A percentile compares a stretch with the other conserved stretches of the same genome.
Evolutionary conservation across 2,888 invertebrate species (phyloP).

Genomic region (Polylopha cassiicola): DNA sequence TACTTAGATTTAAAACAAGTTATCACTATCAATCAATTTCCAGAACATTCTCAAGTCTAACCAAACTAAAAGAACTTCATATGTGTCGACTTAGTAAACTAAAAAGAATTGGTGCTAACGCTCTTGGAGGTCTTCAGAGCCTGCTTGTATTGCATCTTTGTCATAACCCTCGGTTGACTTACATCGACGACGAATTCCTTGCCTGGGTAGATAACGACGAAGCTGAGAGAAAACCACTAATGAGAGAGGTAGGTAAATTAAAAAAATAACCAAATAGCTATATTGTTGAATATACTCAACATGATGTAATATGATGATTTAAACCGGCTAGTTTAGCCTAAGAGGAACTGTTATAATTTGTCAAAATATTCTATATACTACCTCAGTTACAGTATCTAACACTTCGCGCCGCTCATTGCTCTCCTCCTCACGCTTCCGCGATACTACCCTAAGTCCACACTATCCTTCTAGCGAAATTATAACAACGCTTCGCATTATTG

Average conservation of each 20-base stretch:
- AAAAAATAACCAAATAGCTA: too few species aligned
- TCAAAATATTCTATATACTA: too few species aligned
- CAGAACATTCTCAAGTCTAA: slow-evolving; percentile 54
- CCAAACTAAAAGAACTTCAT: slow-evolving; percentile 76
- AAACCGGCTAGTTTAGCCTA: too few species aligned
- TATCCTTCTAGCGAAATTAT: too few species aligned
- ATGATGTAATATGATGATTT: too few species aligned
- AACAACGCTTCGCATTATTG: too few species aligned
- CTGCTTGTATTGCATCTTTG: slow-evolving; percentile 76
- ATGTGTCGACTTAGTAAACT: slow-evolving; percentile 79
- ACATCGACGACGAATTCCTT: slow-evolving; percentile 78
- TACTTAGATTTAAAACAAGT: slow-evolving; percentile 21
- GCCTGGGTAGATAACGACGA: slow-evolving; percentile 53
- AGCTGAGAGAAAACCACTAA: slow-evolving; percentile 74
- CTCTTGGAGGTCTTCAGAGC: slow-evolving; percentile 45
- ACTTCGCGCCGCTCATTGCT: too few species aligned
- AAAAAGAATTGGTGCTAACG: slow-evolving; percentile 68
- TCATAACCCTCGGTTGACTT: slow-evolving; percentile 77
- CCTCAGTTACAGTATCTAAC: too few species aligned
- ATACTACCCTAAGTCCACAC: too few species aligned
- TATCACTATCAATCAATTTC: slow-evolving; percentile 31
- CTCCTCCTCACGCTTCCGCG: too few species aligned
- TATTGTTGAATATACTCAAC: too few species aligned
- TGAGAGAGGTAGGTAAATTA: slow-evolving; percentile 72
- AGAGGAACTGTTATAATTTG: too few species aligned